Base-by-base conservation (phyloP, 2,113 vertebrate species). In the Triplophysa rosa region DNA sequence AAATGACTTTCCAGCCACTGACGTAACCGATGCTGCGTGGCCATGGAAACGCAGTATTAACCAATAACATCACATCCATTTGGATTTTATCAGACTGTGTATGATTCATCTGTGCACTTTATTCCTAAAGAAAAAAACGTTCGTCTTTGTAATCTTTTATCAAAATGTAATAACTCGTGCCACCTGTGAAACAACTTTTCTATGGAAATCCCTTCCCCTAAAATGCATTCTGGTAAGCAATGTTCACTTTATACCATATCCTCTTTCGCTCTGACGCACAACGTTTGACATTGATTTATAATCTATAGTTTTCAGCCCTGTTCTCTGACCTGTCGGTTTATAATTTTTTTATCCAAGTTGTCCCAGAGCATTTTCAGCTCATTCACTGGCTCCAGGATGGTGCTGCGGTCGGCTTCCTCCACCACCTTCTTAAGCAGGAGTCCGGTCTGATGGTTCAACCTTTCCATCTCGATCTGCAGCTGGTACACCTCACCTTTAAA, bases 381-480 rank as follows among this genome's bases (percentile, higher is more conserved):
- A 49, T 92, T 93, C 79, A 99, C 90, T 0, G 97, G 97, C 76
- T 99, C 97, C 84, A 97, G 94, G 77, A 98, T 96, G 62, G 94
- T 90, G 29, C 91, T 89, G 23, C 95, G 96, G 80, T 98, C 96
- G 1, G 83, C 87, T 54, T 97, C 95, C 37, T 96, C 95, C 1
- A 90, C 92, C 21, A 95, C 96, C 80, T 97, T 98, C 92, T 97
- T 99, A 80, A 98, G 90, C 78, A 99, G 90, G 33, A 98, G 89
- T 13, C 96, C 94, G 0, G 95, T 95, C 86, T 98, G 97, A 87
- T 98, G 96, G 87, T 95, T 98, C 79, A 99, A 87, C 24, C 95
- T 94, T 90, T 99, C 98, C 96, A 98, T 96, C 90, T 99, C 97
- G 79, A 99, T 99, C 91, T 98, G 97, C 24, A 98, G 96, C 75